Conservation (phyloP, 2,113 vertebrate species). For the Pomatorhinus ruficollis region DNA sequence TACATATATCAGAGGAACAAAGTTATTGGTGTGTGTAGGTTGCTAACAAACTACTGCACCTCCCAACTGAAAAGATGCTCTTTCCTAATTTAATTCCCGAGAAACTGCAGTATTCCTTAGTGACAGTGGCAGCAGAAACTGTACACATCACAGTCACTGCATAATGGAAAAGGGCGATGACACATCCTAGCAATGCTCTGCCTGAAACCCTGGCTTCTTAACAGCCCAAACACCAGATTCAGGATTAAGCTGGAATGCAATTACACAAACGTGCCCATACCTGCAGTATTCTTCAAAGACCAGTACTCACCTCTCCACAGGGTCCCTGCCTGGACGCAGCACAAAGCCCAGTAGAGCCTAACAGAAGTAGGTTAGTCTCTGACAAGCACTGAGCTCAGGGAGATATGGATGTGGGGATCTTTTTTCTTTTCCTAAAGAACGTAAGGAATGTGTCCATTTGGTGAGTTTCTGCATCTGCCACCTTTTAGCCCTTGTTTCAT, state of each 20-base stretch:
- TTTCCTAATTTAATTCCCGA: background rate
- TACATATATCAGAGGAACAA: background rate
- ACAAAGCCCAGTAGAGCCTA: background rate
- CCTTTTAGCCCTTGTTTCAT: background rate
- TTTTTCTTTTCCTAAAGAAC: background rate
- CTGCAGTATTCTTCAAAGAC: background rate
- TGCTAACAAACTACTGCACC: background rate
- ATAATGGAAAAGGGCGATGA: background rate
- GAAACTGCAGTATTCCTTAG: background rate
- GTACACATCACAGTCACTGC: background rate
- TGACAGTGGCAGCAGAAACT: background rate
- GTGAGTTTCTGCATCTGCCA: background rate
- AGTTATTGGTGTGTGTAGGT: background rate
- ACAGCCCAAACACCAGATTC: background rate
- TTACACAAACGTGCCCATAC: background rate
- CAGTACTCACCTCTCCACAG: background rate
- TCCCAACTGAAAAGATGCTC: background rate
- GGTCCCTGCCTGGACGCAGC: background rate
- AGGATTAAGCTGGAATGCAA: background rate
- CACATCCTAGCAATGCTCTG: background rate
- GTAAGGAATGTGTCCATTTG: background rate
- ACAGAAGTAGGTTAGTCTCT: background rate
- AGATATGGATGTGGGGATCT: rapidly evolving
- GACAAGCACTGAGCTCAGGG: background rate
- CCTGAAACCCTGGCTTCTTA: background rate